Conservation (phyloP, 1,140 invertebrate species). For the Thaumatotibia leucotreta region DNA sequence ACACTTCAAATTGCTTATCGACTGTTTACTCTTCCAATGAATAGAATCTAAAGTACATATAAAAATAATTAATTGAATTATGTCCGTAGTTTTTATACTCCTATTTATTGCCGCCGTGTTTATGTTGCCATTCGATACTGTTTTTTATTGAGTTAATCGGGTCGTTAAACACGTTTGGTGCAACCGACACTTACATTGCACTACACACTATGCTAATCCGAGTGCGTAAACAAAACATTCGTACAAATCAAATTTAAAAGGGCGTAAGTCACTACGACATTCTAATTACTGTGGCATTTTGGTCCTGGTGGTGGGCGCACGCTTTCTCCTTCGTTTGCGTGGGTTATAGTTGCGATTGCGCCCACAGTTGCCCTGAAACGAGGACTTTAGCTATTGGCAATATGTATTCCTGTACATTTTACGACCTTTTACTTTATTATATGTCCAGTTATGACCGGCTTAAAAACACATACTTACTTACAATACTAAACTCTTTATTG, state of each 20-base stretch:
- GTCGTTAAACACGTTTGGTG: background rate
- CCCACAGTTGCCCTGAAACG: background rate
- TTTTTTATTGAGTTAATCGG: background rate
- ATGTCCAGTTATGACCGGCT: too few species aligned
- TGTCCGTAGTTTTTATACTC: background rate
- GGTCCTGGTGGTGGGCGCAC: background rate
- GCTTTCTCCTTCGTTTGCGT: background rate
- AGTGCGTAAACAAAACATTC: background rate
- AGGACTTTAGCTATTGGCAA: background rate
- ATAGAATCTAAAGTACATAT: too few species aligned
- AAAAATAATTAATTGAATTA: too few species aligned
- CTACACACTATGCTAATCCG: background rate
- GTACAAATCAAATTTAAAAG: background rate
- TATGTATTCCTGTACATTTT: background rate
- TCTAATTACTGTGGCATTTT: background rate
- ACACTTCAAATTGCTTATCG: too few species aligned
- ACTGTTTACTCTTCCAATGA: too few species aligned
- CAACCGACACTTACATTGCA: background rate
- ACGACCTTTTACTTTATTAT: background rate
- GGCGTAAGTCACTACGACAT: background rate
- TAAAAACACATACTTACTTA: too few species aligned
- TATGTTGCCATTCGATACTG: background rate
- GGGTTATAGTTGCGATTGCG: background rate
- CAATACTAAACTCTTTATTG: too few species aligned
- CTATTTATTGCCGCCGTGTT: background rate